Conservation (phyloP, 2,113 vertebrate species). For the Lathamus discolor region DNA sequence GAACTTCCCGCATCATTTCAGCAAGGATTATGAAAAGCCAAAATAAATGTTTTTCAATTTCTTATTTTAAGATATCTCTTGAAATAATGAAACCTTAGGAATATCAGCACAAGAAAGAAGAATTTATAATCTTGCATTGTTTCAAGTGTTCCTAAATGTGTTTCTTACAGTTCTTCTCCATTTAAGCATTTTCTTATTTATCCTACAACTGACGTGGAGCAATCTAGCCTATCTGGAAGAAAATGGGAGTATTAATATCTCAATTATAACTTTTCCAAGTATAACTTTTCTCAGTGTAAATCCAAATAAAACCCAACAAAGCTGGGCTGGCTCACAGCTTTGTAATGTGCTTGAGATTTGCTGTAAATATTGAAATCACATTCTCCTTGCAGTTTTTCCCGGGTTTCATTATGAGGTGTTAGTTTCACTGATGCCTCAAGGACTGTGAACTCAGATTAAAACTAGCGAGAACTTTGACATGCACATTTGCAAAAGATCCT, state of each 20-base stretch:
- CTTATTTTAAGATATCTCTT: not conserved
- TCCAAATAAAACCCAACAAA: constrained; percentile 30
- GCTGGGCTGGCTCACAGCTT: not conserved
- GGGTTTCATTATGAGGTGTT: constrained; percentile 41
- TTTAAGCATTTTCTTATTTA: not conserved
- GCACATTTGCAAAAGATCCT: not conserved
- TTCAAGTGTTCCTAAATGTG: not conserved
- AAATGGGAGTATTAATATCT: not conserved
- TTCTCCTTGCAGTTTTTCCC: constrained; percentile 30
- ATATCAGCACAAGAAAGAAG: not conserved
- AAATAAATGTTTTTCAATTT: not conserved
- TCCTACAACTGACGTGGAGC: not conserved
- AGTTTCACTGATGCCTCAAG: constrained; percentile 23
- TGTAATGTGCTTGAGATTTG: constrained; percentile 15
- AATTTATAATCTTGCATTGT: not conserved
- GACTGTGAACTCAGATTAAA: constrained; percentile 38
- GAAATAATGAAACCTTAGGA: not conserved
- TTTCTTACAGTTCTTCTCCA: not conserved
- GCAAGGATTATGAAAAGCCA: not conserved
- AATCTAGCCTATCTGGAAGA: not conserved
- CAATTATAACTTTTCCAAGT: not conserved
- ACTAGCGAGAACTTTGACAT: constrained; percentile 27
- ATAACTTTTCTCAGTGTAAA: not conserved
- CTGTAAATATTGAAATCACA: constrained; percentile 51
- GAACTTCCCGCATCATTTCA: not conserved